These are phyloP conservation scores for Sinocyclocheilus maitianheensis DNA, from an alignment of 2,113 vertebrate species.

Conservation along the genomic window DNA sequence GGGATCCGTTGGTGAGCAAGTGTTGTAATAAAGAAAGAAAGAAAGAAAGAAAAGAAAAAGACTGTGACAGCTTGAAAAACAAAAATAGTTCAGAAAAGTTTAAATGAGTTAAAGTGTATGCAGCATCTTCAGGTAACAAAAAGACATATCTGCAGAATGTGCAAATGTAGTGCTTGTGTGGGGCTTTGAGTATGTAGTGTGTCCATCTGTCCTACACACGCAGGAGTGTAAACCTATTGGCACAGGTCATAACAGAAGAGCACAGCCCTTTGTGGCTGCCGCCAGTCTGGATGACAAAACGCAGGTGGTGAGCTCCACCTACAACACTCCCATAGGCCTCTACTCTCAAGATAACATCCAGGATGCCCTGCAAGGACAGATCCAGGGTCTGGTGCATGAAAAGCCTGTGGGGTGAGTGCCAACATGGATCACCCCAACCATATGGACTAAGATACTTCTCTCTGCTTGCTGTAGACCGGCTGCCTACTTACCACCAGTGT, in stretches of 20 bases:
- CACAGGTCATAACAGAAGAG: conserved; percentile 89
- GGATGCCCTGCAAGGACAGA: conserved; percentile 94
- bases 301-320: conserved; percentile 96
- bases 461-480: conserved; percentile 18
- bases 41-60: no score
- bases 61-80: no score
- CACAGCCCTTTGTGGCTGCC: conserved; percentile 94
- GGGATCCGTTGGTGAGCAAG: no score
- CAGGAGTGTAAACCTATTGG: conserved; percentile 96
- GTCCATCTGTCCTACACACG: conserved; percentile 47
- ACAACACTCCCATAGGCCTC: conserved; percentile 98
- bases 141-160: neutral
- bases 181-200: conserved; percentile 49
- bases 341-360: conserved; percentile 98
- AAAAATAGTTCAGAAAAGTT: neutral
- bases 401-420: conserved; percentile 84
- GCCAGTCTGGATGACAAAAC: conserved; percentile 94
- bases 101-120: neutral
- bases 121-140: neutral
- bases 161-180: conserved; percentile 20
- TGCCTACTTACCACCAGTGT: conserved; percentile 1
- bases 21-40: no score
- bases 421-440: conserved; percentile 15
- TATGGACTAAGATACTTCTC: neutral
- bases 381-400: conserved; percentile 85